Conservation (phyloP, 1,140 invertebrate genomes). For the Panonychus citri region DNA sequence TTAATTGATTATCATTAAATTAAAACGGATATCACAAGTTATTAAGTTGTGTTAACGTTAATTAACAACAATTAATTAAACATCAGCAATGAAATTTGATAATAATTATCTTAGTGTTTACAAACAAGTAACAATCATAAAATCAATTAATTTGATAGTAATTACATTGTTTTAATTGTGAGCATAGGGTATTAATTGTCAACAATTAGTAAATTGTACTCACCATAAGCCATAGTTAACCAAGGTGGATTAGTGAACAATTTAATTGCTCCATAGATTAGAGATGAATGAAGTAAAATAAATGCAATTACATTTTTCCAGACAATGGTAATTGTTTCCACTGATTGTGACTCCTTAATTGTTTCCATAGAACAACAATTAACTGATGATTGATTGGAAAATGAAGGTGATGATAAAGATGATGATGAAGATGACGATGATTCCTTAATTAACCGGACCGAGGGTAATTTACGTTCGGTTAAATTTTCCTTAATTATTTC, state of each 20-base stretch:
- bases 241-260: constrained; percentile 4
- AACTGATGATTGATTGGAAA: background rate
- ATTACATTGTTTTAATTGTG: no score
- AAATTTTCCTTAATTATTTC: no score
- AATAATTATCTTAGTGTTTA: no score
- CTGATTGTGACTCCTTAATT: background rate
- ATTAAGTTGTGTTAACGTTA: no score
- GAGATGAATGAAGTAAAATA: background rate
- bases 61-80: no score
- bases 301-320: background rate
- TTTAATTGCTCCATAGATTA: constrained; percentile 9
- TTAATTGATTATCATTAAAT: no score
- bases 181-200: no score
- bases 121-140: no score
- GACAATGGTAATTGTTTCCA: background rate
- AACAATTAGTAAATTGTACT: background rate
- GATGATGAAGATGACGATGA: background rate
- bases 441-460: background rate
- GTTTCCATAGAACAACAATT: background rate
- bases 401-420: background rate
- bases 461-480: background rate
- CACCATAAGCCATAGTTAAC: constrained; percentile 23
- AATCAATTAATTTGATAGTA: no score
- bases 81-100: no score
- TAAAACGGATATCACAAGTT: no score